Conservation (phyloP, 2,888 invertebrate genomes). For the Euplexia lucipara region DNA sequence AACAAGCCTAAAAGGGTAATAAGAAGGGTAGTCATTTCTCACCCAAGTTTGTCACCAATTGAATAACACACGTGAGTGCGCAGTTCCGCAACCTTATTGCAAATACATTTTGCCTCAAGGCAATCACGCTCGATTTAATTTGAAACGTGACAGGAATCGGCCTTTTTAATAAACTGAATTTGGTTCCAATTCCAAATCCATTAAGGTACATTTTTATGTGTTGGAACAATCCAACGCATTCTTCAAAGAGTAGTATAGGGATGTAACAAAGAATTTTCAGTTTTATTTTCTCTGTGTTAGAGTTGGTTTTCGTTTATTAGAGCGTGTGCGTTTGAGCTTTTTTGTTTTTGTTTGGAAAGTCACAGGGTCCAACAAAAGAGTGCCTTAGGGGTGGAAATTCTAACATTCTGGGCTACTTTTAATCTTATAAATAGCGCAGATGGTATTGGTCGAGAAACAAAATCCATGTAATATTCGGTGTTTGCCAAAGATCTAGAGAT, state of each 20-base stretch:
- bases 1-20: not conserved
- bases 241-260: not conserved
- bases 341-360: conserved; percentile 13
- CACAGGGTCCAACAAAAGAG: not conserved
- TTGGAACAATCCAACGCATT: not conserved
- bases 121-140: conserved; percentile 39
- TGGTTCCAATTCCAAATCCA: not conserved
- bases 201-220: conserved; percentile 30
- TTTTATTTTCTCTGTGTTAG: conserved; percentile 1
- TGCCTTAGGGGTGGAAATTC: not conserved
- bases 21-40: conserved; percentile 5
- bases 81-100: conserved; percentile 18
- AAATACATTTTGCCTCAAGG: conserved; percentile 35
- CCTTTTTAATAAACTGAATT: not conserved
- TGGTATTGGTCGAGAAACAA: too few relatives aligned
- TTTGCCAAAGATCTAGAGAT: too few relatives aligned
- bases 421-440: too few relatives aligned
- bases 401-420: not conserved
- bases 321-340: not conserved
- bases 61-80: conserved; percentile 15
- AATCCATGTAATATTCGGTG: too few relatives aligned
- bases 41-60: not conserved
- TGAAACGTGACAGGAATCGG: conserved; percentile 51
- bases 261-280: not conserved
- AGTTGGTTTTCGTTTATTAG: not conserved